Percentiles rank a stretch among this genome's conserved stretches.
Evolutionary conservation across 2,113 vertebrate genomes (phyloP).

Genomic region (Sigmodon hispidus): DNA sequence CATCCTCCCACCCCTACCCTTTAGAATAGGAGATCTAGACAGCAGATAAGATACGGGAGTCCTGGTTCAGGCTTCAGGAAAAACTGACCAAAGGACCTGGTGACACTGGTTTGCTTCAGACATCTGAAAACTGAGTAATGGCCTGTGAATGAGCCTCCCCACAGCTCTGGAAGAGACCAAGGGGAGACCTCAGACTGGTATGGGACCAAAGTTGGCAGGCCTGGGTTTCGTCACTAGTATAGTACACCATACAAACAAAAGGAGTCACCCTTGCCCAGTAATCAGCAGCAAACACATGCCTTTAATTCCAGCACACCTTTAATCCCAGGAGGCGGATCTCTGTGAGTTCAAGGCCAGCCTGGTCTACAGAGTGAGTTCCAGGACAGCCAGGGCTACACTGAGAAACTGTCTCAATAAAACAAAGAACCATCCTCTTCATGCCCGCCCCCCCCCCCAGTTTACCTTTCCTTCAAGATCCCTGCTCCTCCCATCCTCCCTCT

Average conservation of each 20-base stretch:
- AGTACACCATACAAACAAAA: not conserved
- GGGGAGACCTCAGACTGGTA: not conserved
- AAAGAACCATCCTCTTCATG: not conserved
- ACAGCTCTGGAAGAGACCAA: not conserved
- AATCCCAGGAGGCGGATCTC: not conserved
- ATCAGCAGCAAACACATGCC: too few species aligned
- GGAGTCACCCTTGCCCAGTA: not conserved
- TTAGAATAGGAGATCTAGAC: not conserved
- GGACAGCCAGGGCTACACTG: not conserved
- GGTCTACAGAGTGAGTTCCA: not conserved
- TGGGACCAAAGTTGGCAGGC: not conserved
- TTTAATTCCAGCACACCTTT: not conserved
- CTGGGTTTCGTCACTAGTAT: not conserved
- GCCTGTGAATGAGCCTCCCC: not conserved
- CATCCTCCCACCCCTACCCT: not conserved
- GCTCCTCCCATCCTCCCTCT: slow-evolving; percentile 69
- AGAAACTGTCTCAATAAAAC: not conserved
- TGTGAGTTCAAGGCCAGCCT: not conserved
- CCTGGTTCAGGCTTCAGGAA: not conserved
- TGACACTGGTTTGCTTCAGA: not conserved
- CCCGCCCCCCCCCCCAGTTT: slow-evolving; percentile 9
- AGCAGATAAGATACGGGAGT: not conserved
- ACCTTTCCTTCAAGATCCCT: slow-evolving; percentile 43
- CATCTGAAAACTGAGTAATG: not conserved
- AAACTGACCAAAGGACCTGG: not conserved